Conservation (phyloP, 1,140 invertebrate genomes). For the Drosophila melanogaster region Release_6_plus_ISO1_MT NC_004354.4:8521001-8521500, state of each 20-base stretch:
- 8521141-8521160: not conserved
- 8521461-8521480: constrained; percentile 50
- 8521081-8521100: not conserved
- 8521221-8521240: no score
- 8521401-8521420: not conserved
- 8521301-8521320: no score
- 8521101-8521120: not conserved
- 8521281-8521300: no score
- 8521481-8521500: constrained; percentile 42
- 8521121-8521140: not conserved
- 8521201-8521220: not conserved
- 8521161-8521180: not conserved
- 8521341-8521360: no score
- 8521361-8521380: not conserved
- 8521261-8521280: no score
- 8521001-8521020: constrained; percentile 7
- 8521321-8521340: no score
- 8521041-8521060: constrained; percentile 13
- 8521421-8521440: not conserved
- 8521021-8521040: constrained; percentile 40
- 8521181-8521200: not conserved
- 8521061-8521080: not conserved
- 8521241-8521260: no score
- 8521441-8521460: constrained; percentile 40
- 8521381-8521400: not conserved